Conservation (phyloP, 2,888 invertebrate genomes). For the Microplitis deprimator region DNA sequence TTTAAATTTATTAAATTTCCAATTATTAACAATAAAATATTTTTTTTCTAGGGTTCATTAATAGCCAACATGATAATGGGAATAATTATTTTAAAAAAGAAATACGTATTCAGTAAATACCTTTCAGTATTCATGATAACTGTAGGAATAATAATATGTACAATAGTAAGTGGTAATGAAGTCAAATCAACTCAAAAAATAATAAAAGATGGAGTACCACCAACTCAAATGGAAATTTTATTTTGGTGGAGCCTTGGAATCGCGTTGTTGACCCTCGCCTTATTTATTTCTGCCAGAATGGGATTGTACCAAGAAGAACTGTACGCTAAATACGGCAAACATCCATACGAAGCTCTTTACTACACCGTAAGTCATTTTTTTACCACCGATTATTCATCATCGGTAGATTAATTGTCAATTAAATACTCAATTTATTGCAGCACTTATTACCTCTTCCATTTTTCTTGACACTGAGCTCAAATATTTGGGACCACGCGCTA, state of each 20-base stretch:
- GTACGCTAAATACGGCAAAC: conserved; percentile 88
- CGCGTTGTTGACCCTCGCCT: conserved; percentile 85
- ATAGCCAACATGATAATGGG: conserved; percentile 98
- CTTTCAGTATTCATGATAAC: conserved; percentile 94
- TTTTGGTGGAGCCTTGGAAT: conserved; percentile 83
- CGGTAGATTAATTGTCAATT: background rate
- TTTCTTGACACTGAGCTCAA: conserved; percentile 84
- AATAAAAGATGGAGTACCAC: conserved; percentile 66
- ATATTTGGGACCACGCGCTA: conserved; percentile 84
- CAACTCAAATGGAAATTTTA: conserved; percentile 72
- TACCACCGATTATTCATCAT: background rate
- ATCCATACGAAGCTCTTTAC: conserved; percentile 89
- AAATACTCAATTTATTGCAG: conserved; percentile 71
- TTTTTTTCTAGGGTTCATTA: conserved; percentile 84
- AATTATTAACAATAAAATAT: conserved; percentile 21
- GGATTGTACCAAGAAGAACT: conserved; percentile 94
- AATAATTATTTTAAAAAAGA: conserved; percentile 87
- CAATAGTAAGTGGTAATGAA: conserved; percentile 86
- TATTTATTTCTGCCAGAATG: conserved; percentile 95
- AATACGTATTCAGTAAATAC: conserved; percentile 88
- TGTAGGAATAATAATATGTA: conserved; percentile 91
- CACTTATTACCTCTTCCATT: conserved; percentile 93
- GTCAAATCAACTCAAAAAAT: conserved; percentile 73
- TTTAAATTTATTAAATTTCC: no score
- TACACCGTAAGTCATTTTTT: conserved; percentile 77